Evolutionary conservation across 1,140 invertebrate genomes (phyloP).

Genomic region (Brachionus rubens): DNA sequence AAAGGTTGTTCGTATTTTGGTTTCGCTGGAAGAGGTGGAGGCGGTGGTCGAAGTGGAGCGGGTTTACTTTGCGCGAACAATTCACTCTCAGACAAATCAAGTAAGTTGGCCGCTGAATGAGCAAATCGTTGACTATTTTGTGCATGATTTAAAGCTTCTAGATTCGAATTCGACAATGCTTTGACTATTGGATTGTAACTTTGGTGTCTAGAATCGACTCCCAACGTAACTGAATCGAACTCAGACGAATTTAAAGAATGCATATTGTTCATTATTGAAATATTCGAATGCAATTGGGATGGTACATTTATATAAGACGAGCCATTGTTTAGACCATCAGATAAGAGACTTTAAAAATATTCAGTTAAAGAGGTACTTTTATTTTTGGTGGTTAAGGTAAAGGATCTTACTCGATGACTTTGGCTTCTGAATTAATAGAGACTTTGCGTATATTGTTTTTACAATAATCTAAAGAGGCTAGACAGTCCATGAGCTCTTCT

Average conservation of each 20-base stretch:
- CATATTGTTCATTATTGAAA: conserved; percentile 19
- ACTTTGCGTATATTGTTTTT: conserved; percentile 26
- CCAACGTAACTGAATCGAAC: background rate
- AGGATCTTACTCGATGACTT: conserved; percentile 1
- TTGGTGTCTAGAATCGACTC: background rate
- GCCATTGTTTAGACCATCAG: background rate
- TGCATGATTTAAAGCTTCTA: conserved; percentile 4
- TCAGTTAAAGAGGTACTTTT: too few relatives aligned
- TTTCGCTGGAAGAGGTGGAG: conserved; percentile 29
- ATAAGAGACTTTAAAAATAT: background rate
- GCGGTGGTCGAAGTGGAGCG: background rate
- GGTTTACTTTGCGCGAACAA: background rate
- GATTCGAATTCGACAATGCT: conserved; percentile 14
- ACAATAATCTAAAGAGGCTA: conserved; percentile 2
- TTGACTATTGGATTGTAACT: conserved; percentile 15
- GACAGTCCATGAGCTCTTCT: conserved; percentile 31
- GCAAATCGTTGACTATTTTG: background rate
- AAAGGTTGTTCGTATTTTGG: conserved; percentile 2
- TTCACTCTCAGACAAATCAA: background rate
- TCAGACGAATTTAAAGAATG: conserved; percentile 6
- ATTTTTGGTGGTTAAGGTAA: background rate
- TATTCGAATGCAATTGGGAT: conserved; percentile 8
- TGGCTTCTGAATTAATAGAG: background rate
- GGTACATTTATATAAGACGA: conserved; percentile 25
- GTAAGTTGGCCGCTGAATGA: conserved; percentile 7